Conservation (phyloP, 2,888 invertebrate genomes). For the Hyles lineata region DNA sequence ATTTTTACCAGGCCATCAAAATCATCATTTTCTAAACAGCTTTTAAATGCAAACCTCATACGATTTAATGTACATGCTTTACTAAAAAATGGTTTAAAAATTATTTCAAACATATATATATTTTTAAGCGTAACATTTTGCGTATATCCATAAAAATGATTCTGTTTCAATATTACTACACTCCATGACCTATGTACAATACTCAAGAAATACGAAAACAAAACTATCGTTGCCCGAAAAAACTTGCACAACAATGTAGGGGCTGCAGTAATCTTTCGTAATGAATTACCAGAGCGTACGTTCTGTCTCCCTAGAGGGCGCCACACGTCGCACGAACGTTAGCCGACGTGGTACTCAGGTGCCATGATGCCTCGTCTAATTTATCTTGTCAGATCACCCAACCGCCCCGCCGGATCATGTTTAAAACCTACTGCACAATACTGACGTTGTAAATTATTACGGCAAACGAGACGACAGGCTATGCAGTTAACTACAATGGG, state of each 20-base stretch:
- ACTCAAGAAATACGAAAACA: neutral
- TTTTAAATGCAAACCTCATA: no score
- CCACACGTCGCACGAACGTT: neutral
- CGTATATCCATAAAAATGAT: no score
- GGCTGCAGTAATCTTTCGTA: slow-evolving; percentile 32
- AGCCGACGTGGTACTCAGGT: slow-evolving; percentile 30
- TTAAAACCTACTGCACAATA: slow-evolving; percentile 29
- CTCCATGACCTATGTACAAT: no score
- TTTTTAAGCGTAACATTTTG: no score
- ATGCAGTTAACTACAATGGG: neutral
- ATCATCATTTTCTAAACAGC: no score
- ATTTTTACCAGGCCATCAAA: no score
- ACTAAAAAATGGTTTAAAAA: no score
- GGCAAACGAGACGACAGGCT: slow-evolving; percentile 18
- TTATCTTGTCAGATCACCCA: slow-evolving; percentile 34
- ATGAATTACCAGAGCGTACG: slow-evolving; percentile 33
- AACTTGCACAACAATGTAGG: neutral
- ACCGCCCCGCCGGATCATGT: slow-evolving; percentile 31
- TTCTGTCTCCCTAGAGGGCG: slow-evolving; percentile 9
- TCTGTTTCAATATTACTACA: no score
- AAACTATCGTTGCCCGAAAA: neutral
- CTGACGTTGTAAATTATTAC: slow-evolving; percentile 26
- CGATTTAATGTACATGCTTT: no score
- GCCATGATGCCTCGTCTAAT: slow-evolving; percentile 31
- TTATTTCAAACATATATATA: no score